Evolutionary conservation across 2,888 invertebrate genomes (phyloP).

Genomic region (Tanytarsus gracilentus): DNA sequence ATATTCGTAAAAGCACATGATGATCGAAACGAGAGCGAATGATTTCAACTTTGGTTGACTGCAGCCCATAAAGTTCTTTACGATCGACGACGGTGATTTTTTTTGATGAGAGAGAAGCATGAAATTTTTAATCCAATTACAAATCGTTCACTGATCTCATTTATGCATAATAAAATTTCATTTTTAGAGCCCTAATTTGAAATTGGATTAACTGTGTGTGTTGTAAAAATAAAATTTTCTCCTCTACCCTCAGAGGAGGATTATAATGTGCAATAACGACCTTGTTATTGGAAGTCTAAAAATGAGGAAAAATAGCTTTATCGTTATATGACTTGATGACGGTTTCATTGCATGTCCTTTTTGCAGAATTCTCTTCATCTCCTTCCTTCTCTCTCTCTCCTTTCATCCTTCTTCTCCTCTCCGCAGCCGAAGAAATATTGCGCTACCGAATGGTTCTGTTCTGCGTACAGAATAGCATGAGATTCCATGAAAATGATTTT

Average conservation of each 20-base stretch:
- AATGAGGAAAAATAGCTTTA: conserved; percentile 7
- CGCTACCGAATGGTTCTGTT: conserved; percentile 12
- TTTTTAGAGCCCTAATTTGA: not conserved
- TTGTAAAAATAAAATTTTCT: conserved; percentile 22
- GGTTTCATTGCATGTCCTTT: not conserved
- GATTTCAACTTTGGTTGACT: too few species aligned
- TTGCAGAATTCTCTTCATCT: not conserved
- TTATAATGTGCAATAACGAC: conserved; percentile 21
- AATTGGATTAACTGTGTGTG: conserved; percentile 23
- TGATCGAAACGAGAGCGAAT: too few species aligned
- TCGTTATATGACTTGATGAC: conserved; percentile 24
- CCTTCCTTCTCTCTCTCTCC: too few species aligned
- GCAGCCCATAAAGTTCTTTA: too few species aligned
- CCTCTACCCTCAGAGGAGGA: too few species aligned
- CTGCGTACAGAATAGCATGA: not conserved
- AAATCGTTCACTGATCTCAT: conserved; percentile 8
- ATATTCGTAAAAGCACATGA: too few species aligned
- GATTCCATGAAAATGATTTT: not conserved
- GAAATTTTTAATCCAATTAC: conserved; percentile 10
- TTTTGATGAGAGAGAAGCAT: not conserved
- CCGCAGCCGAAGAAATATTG: too few species aligned
- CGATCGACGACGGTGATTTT: too few species aligned
- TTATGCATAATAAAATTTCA: conserved; percentile 9
- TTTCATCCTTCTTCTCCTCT: too few species aligned
- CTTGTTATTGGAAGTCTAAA: conserved; percentile 10